Evolutionary conservation across 2,888 invertebrate species (phyloP), one percentile per base, ranked within the genome.

Genomic region (Drosophila algonquin): DNA sequence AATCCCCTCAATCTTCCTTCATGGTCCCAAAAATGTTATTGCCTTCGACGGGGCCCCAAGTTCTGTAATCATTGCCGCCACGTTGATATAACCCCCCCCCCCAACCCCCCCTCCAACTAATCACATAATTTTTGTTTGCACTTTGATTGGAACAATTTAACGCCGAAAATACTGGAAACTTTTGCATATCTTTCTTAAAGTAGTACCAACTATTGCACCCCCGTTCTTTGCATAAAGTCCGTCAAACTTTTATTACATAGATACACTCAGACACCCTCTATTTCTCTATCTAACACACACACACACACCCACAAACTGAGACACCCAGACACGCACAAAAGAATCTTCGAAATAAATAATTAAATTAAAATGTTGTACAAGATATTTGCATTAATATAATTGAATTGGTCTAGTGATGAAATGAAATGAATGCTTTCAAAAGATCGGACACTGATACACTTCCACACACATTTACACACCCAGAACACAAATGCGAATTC

Each of bases 111-210:
- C 5, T 3, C 24, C 24, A 4, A 24, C 50, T 40, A 53, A 3
- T 59, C 60, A 78, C 72, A 57, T 24, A 7, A 52, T 53, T 69
- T 75, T 51, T 48, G 53, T 73, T 79, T 80, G 81, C 81, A 81
- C 83, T 70, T 63, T 71, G 51, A 72, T 72, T 68, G 48, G 46
- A 73, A 57, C 56, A 62, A 46, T 53, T 61, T 30, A 35, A 54
- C 51, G 44, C 35, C 27, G 54, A 67, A 64, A 63, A 67, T 51
- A 65, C 67, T 47, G 35, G 45, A 53, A 67, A 50, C 60, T 58
- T 55, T 61, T 69, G 63, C 77, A 72, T 68, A 63, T 40, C 40
- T 70, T 60, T 69, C 48, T 53, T 64, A 62, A 65, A 61, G 82
- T 81, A 81, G 80, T 53, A 54, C 27, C 55, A 59, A 67, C 57